phyloP scores from a whole-genome alignment of 2,113 vertebrate genomes.

The Thryonomys swinderianus region DNA sequence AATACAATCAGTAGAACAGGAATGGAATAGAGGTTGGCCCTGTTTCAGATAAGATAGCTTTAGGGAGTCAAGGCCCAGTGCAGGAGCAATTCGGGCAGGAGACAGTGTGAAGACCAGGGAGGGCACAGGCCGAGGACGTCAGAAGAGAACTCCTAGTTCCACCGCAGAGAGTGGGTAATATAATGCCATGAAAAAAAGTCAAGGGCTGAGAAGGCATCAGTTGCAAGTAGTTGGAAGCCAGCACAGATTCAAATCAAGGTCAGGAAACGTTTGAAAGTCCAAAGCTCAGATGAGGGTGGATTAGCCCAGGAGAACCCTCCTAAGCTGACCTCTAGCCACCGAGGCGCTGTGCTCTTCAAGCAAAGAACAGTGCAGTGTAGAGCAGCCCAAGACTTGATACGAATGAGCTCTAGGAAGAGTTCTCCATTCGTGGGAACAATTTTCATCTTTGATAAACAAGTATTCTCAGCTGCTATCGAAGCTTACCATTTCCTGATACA shows the following conservation, averaged over 20 bases:
- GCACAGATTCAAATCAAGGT: neutral
- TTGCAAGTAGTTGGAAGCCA: neutral
- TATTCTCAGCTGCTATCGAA: neutral
- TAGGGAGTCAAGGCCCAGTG: neutral
- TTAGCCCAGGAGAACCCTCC: too few relatives aligned
- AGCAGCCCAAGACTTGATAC: neutral
- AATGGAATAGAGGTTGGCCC: neutral
- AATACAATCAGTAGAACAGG: neutral
- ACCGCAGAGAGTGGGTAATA: neutral
- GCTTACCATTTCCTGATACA: conserved; percentile 23
- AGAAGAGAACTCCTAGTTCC: neutral
- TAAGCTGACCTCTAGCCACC: neutral
- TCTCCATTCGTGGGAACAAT: neutral
- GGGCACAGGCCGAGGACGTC: neutral
- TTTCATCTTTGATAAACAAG: neutral
- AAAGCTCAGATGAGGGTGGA: neutral
- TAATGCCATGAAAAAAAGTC: neutral
- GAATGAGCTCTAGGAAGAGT: neutral
- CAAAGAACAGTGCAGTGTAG: neutral
- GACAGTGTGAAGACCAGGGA: neutral
- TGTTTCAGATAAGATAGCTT: neutral
- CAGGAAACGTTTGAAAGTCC: neutral
- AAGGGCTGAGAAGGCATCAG: neutral
- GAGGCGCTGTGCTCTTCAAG: neutral
- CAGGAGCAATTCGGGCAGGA: neutral